phyloP scores from a whole-genome alignment of 2,113 vertebrate genomes.

The Holacanthus passer region DNA sequence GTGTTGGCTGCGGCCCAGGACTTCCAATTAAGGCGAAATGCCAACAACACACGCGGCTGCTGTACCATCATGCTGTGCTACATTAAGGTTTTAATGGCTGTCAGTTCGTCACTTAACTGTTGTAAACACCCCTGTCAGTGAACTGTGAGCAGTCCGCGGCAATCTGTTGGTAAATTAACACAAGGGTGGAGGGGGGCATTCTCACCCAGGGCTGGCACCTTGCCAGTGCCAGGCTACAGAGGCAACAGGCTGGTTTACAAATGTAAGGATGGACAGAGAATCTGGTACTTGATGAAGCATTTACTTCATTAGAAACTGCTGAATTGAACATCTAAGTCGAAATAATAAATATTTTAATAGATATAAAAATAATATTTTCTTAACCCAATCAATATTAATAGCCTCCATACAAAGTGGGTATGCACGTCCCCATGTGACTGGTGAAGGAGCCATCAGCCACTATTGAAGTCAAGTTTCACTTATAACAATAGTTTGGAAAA shows the following conservation, averaged over 20 bases:
- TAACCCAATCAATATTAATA: too few relatives aligned
- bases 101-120: slow-evolving; percentile 78
- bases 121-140: slow-evolving; percentile 78
- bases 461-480: too few relatives aligned
- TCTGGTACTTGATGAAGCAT: too few relatives aligned
- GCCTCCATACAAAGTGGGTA: too few relatives aligned
- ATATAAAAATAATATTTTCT: too few relatives aligned
- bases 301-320: too few relatives aligned
- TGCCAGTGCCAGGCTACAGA: slow-evolving; percentile 80
- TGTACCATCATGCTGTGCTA: slow-evolving; percentile 60
- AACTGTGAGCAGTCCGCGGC: slow-evolving; percentile 79
- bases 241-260: slow-evolving; percentile 83
- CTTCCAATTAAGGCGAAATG: slow-evolving; percentile 73
- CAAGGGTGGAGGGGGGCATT: slow-evolving; percentile 60
- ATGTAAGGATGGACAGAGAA: slow-evolving; percentile 76
- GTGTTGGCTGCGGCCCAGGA: slow-evolving; percentile 82
- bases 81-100: slow-evolving; percentile 82
- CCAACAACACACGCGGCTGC: slow-evolving; percentile 57
- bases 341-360: too few relatives aligned
- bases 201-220: slow-evolving; percentile 81
- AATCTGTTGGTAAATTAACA: slow-evolving; percentile 87
- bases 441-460: too few relatives aligned
- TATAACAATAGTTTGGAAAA: too few relatives aligned
- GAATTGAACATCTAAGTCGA: too few relatives aligned
- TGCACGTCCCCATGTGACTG: too few relatives aligned